Base-by-base conservation (phyloP, 2,888 invertebrate genomes). In the Apotomis capreana region DNA sequence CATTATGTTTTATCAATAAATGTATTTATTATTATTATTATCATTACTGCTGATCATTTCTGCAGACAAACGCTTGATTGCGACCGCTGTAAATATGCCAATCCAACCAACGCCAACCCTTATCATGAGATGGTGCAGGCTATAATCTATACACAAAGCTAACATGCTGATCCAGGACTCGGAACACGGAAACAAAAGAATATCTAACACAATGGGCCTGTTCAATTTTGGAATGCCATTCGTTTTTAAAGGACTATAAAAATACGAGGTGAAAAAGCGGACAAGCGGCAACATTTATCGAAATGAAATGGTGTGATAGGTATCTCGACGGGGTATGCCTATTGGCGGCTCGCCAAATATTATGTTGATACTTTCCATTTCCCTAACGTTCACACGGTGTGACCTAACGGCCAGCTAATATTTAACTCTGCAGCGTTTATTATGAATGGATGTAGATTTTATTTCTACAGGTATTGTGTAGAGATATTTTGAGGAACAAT, bases 291-390 rank as follows among this genome's bases (percentile, higher is more conserved):
- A 67, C 61, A 67, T 70, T 70, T 61, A 71, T 71, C 57, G 64
- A 74, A 77, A 77, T 74, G 75, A 74, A 65, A 75, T 69, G 72
- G 70, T 70, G 49, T 81, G 87, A 86, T 85, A 81, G 70, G 81
- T 77, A 84, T 85, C 83, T 83, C 79, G 80, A 80, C 80, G 84
- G 84, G 40, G 83, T 79, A 76, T 77, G 78, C 75, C 77, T 79
- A 80, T 81, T 80, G 82, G 79, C 76, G 79, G 80, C 78, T 79
- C 76, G 80, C 80, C 80, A 81, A 74, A 61, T 57, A 37, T 77
- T 26, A 76, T 79, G 76, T 13, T 54, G 51, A 82, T 78, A 77
- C 76, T 79, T 80, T 78, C 74, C 78, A 81, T 80, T 83, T 79
- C 68, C 78, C 75, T 76, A 75, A 73, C 62, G 76, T 75, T 73